A percentile compares a stretch with the other conserved stretches of the same genome.
phyloP scores from a whole-genome alignment of 2,113 vertebrate species.

The Cheilinus undulatus region DNA sequence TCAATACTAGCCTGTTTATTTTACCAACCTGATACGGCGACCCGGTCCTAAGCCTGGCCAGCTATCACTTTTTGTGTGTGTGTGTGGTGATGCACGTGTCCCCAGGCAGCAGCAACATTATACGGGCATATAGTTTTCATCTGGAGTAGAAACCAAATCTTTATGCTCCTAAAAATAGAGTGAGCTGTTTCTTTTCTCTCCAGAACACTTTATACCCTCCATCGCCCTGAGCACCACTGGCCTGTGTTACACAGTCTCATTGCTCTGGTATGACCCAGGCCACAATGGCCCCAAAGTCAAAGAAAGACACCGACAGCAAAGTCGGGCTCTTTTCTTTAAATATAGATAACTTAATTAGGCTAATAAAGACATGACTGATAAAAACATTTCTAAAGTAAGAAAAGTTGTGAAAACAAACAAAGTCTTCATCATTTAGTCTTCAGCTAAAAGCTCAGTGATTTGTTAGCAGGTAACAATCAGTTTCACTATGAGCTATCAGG shows the following conservation, averaged over 20 bases:
- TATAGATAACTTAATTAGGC: not conserved
- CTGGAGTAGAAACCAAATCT: slow-evolving; percentile 77
- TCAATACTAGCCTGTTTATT: slow-evolving; percentile 78
- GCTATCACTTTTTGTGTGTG: slow-evolving; percentile 35
- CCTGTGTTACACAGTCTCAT: slow-evolving; percentile 61
- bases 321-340: not conserved
- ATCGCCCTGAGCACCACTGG: slow-evolving; percentile 55
- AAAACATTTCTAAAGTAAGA: too few species aligned
- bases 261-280: slow-evolving; percentile 53
- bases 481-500: too few species aligned
- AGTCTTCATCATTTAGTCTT: too few species aligned
- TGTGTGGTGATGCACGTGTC: slow-evolving; percentile 51
- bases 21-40: slow-evolving; percentile 61
- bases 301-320: slow-evolving; percentile 22
- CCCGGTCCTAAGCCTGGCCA: slow-evolving; percentile 35
- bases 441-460: too few species aligned
- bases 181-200: slow-evolving; percentile 61
- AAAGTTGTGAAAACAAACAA: too few species aligned
- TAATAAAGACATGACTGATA: not conserved
- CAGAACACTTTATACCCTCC: slow-evolving; percentile 65
- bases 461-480: too few species aligned
- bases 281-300: slow-evolving; percentile 45
- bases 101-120: slow-evolving; percentile 70
- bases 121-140: slow-evolving; percentile 75
- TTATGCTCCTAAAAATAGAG: slow-evolving; percentile 76